These are phyloP conservation scores for Ctenopoma kingsleyae DNA, from an alignment of 2,797 vertebrate species.

Conservation along the genomic window DNA sequence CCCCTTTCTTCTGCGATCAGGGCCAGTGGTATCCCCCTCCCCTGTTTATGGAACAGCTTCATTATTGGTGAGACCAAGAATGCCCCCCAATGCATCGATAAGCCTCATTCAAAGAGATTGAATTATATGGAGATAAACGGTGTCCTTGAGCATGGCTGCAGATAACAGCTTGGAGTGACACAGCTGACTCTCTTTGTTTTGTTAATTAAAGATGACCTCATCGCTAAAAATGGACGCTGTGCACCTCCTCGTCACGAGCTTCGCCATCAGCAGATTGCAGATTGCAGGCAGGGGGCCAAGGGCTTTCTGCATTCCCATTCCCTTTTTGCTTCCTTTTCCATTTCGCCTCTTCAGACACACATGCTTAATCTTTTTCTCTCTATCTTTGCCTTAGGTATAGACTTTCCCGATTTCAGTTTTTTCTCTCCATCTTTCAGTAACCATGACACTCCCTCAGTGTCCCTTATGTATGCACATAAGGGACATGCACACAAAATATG, in stretches of 20 bases:
- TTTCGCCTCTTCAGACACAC: constrained; percentile 71
- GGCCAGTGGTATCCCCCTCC: constrained; percentile 66
- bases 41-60: constrained; percentile 80
- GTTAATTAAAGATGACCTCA: constrained; percentile 91
- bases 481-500: constrained; percentile 19
- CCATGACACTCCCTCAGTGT: constrained; percentile 36
- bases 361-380: constrained; percentile 7
- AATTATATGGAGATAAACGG: constrained; percentile 87
- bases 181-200: constrained; percentile 88
- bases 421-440: constrained; percentile 44
- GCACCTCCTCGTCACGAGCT: constrained; percentile 86
- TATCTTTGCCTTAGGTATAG: constrained; percentile 56
- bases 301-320: constrained; percentile 81
- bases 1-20: constrained; percentile 48
- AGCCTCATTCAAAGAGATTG: constrained; percentile 84
- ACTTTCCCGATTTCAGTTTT: constrained; percentile 53
- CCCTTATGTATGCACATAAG: constrained; percentile 4
- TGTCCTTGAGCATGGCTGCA: constrained; percentile 86
- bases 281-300: constrained; percentile 85
- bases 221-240: constrained; percentile 89
- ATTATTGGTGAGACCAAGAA: constrained; percentile 77
- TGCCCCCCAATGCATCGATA: constrained; percentile 78
- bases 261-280: constrained; percentile 89
- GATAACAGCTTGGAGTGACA: constrained; percentile 88
- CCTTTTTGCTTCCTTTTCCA: constrained; percentile 71